Percentiles rank a stretch among this genome's conserved stretches.
Conservation (phyloP, 2,113 vertebrate species). For the Calidris pugnax region DNA sequence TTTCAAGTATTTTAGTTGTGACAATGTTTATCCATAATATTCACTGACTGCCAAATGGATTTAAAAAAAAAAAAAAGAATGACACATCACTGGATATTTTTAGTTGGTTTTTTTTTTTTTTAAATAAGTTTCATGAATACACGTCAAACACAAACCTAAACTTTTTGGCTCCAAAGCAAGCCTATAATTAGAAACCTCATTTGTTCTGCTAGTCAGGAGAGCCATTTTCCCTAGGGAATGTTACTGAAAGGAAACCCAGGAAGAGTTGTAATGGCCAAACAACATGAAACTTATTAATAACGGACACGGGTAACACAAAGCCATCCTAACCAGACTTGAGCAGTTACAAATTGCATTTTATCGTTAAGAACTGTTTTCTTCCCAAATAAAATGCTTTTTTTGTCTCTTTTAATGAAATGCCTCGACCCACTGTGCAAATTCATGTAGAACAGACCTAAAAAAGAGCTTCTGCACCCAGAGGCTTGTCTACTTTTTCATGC, state of each 20-base stretch:
- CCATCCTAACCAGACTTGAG: not conserved
- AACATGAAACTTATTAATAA: conserved; percentile 3
- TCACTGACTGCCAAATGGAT: conserved; percentile 47
- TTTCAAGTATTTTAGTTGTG: not conserved
- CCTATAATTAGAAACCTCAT: conserved; percentile 47
- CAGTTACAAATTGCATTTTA: not conserved
- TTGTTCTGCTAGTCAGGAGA: conserved; percentile 23
- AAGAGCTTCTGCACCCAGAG: not conserved
- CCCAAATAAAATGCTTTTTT: not conserved
- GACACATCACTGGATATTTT: conserved; percentile 58
- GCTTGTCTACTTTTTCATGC: not conserved
- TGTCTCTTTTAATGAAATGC: not conserved
- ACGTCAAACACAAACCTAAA: conserved; percentile 65
- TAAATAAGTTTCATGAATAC: conserved; percentile 48
- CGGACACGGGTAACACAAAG: not conserved
- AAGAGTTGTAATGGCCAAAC: conserved; percentile 17
- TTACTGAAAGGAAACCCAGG: conserved; percentile 51
- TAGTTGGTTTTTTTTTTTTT: conserved; percentile 40
- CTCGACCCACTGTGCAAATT: not conserved
- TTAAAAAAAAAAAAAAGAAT: conserved; percentile 1
- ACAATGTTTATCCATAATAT: conserved; percentile 55
- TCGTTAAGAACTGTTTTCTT: not conserved
- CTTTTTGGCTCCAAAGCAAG: conserved; percentile 30
- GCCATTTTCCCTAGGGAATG: conserved; percentile 45
- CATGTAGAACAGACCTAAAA: not conserved